phyloP scores from a whole-genome alignment of 2,888 invertebrate genomes.

The Drosophila kokeensis region DNA sequence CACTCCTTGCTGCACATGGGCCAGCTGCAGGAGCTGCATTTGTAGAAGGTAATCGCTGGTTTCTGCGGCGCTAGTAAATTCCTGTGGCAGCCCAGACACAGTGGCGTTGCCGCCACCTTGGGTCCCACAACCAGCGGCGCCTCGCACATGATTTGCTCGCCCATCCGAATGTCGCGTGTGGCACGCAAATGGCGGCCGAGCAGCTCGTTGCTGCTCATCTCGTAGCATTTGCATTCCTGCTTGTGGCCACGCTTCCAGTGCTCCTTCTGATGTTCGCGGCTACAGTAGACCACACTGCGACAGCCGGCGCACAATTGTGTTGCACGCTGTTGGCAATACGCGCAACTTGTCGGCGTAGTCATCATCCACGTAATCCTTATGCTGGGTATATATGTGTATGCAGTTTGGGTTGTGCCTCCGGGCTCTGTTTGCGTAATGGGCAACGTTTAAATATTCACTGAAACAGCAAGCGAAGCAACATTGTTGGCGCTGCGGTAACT shows the following conservation, averaged over 20 bases:
- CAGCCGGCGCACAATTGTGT: conserved; percentile 89
- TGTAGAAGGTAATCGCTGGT: conserved; percentile 85
- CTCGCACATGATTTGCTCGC: conserved; percentile 89
- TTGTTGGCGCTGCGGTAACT: conserved; percentile 30
- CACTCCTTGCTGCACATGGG: conserved; percentile 89
- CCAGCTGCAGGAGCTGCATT: conserved; percentile 89
- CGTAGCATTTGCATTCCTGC: conserved; percentile 86
- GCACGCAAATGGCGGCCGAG: conserved; percentile 89
- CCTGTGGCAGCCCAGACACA: conserved; percentile 89
- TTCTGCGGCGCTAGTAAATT: conserved; percentile 76
- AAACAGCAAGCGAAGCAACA: conserved; percentile 14
- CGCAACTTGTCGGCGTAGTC: conserved; percentile 84
- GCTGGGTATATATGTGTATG: background rate
- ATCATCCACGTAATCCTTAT: conserved; percentile 31
- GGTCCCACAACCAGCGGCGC: conserved; percentile 89
- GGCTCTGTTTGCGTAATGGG: conserved; percentile 68
- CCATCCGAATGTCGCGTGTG: conserved; percentile 88
- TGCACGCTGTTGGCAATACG: conserved; percentile 88
- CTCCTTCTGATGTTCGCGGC: conserved; percentile 89
- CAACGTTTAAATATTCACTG: conserved; percentile 64
- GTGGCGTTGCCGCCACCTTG: conserved; percentile 87
- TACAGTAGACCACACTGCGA: conserved; percentile 89
- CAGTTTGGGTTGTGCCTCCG: conserved; percentile 8
- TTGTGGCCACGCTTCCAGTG: conserved; percentile 90
- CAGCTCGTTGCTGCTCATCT: conserved; percentile 86